phyloP scores from a whole-genome alignment of 2,797 vertebrate species.

The Myoxocephalus aenaeus region DNA sequence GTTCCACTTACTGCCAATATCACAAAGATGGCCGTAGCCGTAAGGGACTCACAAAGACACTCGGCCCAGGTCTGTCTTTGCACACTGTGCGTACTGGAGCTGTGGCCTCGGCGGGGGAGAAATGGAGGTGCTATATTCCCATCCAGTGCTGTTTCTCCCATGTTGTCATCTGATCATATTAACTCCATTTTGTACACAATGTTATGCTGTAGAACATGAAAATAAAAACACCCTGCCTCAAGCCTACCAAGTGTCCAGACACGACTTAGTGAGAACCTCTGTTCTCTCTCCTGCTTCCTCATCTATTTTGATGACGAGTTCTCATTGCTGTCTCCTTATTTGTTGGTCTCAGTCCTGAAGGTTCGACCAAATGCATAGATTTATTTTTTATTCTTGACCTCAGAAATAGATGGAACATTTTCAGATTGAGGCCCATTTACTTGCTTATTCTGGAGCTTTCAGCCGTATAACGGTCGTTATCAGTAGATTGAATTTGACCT shows the following conservation, averaged over 20 bases:
- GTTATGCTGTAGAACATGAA: slow-evolving; percentile 80
- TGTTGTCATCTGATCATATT: slow-evolving; percentile 49
- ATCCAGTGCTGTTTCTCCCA: slow-evolving; percentile 60
- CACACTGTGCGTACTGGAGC: slow-evolving; percentile 51
- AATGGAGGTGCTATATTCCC: slow-evolving; percentile 64
- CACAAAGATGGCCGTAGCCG: slow-evolving; percentile 40
- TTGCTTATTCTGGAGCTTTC: slow-evolving; percentile 29
- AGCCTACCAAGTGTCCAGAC: slow-evolving; percentile 68
- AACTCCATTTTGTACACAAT: slow-evolving; percentile 70
- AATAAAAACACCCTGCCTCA: slow-evolving; percentile 76
- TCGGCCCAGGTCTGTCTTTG: slow-evolving; percentile 33
- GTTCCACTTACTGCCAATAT: slow-evolving; percentile 28
- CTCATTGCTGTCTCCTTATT: neutral
- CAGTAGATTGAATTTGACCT: neutral
- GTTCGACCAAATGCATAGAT: neutral
- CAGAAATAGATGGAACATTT: neutral
- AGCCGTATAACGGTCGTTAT: slow-evolving; percentile 16
- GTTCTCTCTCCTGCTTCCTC: slow-evolving; percentile 24
- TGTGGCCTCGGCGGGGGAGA: slow-evolving; percentile 41
- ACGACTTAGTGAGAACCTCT: slow-evolving; percentile 50
- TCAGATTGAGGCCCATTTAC: neutral
- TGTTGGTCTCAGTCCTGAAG: neutral
- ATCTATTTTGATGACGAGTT: neutral
- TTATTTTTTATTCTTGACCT: neutral
- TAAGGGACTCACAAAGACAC: slow-evolving; percentile 54